Evolutionary conservation across 2,797 vertebrate genomes (phyloP), one percentile per base, ranked within the genome.

Genomic region (Poeciliopsis paucimaculata): DNA sequence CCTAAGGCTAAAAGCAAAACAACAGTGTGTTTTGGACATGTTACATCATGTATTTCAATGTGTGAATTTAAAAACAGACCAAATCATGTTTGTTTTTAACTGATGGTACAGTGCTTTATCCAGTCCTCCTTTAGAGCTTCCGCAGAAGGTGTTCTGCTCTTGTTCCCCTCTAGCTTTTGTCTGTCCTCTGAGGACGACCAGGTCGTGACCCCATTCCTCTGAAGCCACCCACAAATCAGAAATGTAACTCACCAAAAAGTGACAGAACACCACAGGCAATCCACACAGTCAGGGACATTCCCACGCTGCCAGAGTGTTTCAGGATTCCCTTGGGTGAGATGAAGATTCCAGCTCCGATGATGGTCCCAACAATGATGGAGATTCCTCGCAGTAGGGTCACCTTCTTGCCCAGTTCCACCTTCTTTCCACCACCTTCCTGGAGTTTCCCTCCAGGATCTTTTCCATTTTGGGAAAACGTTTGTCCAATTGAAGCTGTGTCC

Each of bases 261-360:
- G 98, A 99, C 79, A 99, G 94, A 86, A 98, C 89, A 11, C 98
- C 98, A 3, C 98, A 99, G 18, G 77, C 95, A 0, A 96, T 95
- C 98, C 98, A 99, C 72, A 99, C 89, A 2, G 92, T 83, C 85
- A 99, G 95, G 41, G 98, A 98, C 97, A 98, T 96, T 84, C 98
- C 98, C 78, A 99, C 92, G 0, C 97, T 98, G 84, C 98, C 98
- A 0, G 98, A 97, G 90, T 98, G 94, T 86, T 96, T 92, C 76
- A 99, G 96, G 89, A 99, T 98, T 78, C 97, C 98, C 92, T 97
- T 98, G 0, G 98, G 98, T 39, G 98, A 97, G 91, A 99, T 98
- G 95, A 99, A 99, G 94, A 99, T 98, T 70, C 98, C 98, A 0
- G 97, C 97, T 82, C 98, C 98, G 26, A 99, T 98, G 93, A 99